These are phyloP conservation scores for Boleophthalmus pectinirostris DNA, from an alignment of 2,113 vertebrate species.

Conservation along the genomic window DNA sequence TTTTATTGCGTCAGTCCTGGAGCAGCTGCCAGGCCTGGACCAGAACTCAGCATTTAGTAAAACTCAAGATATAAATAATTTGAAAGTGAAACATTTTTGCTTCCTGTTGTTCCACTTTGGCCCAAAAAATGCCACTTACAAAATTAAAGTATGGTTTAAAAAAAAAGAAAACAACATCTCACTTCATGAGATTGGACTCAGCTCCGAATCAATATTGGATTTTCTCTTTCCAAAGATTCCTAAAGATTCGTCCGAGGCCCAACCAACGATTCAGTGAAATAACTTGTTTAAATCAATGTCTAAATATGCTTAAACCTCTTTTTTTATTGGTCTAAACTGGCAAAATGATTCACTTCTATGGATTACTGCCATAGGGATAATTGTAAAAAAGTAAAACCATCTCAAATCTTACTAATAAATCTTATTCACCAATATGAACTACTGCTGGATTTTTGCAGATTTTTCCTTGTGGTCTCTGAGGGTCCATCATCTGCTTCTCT, in stretches of 20 bases:
- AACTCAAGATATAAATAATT: neutral
- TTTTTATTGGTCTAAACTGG: neutral
- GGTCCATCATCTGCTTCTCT: too few relatives aligned
- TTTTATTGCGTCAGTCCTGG: too few relatives aligned
- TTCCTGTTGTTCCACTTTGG: neutral
- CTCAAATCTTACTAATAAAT: too few relatives aligned
- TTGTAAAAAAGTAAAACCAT: neutral
- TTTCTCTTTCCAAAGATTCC: slow-evolving; percentile 1
- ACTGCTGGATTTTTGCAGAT: too few relatives aligned
- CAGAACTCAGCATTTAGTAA: neutral
- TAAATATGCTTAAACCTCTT: neutral
- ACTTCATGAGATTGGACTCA: neutral
- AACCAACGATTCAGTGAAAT: neutral
- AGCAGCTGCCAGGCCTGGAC: too few relatives aligned
- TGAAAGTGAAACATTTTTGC: neutral
- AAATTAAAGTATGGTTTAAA: neutral
- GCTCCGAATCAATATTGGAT: slow-evolving; percentile 3
- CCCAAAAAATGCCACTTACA: neutral
- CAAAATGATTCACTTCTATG: neutral
- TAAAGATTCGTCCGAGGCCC: neutral
- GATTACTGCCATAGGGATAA: neutral
- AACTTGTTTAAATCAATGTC: neutral
- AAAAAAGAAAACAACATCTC: neutral
- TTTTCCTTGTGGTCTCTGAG: too few relatives aligned
- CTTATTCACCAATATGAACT: too few relatives aligned